Evolutionary conservation across 2,888 invertebrate genomes (phyloP), one percentile per base, ranked within the genome.

Genomic region (Tinea pellionella): DNA sequence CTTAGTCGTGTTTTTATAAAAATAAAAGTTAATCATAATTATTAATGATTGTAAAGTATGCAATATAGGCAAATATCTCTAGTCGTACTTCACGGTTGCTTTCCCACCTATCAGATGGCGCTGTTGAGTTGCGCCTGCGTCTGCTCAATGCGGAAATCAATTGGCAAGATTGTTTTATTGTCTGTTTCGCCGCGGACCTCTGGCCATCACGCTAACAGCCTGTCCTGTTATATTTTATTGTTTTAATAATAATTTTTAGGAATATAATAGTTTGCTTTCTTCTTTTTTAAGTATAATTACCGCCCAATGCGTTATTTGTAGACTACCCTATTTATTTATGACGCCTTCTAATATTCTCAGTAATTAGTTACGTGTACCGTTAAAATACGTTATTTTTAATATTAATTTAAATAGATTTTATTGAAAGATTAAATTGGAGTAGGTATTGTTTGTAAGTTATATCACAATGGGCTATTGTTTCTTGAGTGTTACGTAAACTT

Each of bases 61-160:
- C 37, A 37, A 24, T 19, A 18, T 53, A 18, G 53, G 53, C 53
- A 24, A 53, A 53, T 18, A 24, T 24, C 53, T 53, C 11, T 4
- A 62, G 67, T 68, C 67, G 68, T 75, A 75, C 68, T 75, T 76
- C 70, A 74, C 74, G 68, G 75, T 71, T 69, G 73, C 68, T 65
- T 67, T 32, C 16, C 57, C 57, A 57, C 57, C 69, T 73, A 81
- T 79, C 77, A 75, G 76, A 78, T 76, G 77, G 72, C 68, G 68
- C 15, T 57, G 30, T 24, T 32, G 32, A 57, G 65, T 62, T 67
- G 73, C 69, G 71, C 69, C 62, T 62, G 70, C 72, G 69, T 61
- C 51, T 37, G n/a, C 47, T 59, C 57, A 47, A 59, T 47, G 47
- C 59, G 59, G 59, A 59, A 59, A 59, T 59, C 59, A 59, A 59